Conservation (phyloP, 2,113 vertebrate genomes). For the Gopherus evgoodei region DNA sequence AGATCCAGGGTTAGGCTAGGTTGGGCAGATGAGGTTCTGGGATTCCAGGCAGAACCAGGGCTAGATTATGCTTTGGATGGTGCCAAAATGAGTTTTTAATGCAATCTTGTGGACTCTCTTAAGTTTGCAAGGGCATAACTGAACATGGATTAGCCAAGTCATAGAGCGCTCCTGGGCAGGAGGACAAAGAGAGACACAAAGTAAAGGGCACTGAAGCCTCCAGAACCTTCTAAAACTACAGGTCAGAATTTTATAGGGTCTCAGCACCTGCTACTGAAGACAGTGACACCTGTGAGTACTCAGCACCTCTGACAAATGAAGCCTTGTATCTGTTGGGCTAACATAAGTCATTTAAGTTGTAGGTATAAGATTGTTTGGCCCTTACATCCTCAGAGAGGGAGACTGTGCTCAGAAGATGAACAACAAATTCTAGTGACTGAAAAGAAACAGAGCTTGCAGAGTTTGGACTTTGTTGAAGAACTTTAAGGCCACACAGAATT, state of each 20-base stretch:
- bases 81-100: not conserved
- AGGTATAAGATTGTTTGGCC: no score
- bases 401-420: not conserved
- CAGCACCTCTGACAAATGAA: no score
- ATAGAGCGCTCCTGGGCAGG: not conserved
- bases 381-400: fast-evolving
- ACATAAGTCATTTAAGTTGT: no score
- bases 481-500: not conserved
- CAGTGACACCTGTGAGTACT: no score
- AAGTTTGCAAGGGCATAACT: not conserved
- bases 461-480: not conserved
- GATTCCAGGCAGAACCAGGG: not conserved
- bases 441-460: not conserved
- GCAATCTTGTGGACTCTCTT: not conserved
- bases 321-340: no score
- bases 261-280: no score
- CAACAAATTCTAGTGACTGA: fast-evolving
- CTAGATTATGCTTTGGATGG: not conserved
- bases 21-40: not conserved
- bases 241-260: no score
- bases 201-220: not conserved
- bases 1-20: not conserved
- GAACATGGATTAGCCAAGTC: not conserved
- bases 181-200: not conserved
- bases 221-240: no score